Evolutionary conservation across 2,113 vertebrate genomes (phyloP).

Genomic region (Megaceryle torquata): DNA sequence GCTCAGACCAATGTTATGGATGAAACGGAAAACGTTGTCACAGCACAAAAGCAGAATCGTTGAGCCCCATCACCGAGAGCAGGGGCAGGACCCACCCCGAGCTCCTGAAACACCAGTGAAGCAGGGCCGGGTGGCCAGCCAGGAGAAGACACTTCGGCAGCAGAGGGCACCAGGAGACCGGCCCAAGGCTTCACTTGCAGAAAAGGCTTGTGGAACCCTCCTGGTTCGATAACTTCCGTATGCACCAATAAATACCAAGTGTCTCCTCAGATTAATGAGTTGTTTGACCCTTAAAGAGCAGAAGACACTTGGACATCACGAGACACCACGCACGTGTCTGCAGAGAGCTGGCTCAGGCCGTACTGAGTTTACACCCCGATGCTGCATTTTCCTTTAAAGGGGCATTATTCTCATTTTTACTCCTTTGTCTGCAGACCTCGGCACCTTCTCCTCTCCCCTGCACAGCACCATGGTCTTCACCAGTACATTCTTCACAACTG

Average conservation of each 20-base stretch:
- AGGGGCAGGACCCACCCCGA: background rate
- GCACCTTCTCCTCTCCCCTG: background rate
- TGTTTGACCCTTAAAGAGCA: background rate
- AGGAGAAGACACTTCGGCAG: background rate
- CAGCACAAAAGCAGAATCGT: background rate
- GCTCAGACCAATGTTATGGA: rapidly evolving
- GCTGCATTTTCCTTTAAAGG: background rate
- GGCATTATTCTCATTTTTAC: background rate
- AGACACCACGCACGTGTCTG: rapidly evolving
- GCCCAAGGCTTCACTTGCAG: background rate
- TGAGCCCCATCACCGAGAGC: background rate
- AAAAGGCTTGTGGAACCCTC: rapidly evolving
- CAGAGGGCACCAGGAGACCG: constrained; percentile 2
- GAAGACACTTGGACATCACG: background rate
- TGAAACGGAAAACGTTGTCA: background rate
- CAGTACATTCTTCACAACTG: background rate
- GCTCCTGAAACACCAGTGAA: background rate
- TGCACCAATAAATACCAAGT: rapidly evolving
- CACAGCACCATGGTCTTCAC: background rate
- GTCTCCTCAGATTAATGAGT: background rate
- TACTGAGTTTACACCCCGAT: rapidly evolving
- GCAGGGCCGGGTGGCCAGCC: rapidly evolving
- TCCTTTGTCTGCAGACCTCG: background rate
- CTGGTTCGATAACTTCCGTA: background rate
- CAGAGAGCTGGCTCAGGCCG: background rate